Base-by-base conservation (phyloP, 2,113 vertebrate genomes). In the Chinchilla lanigera region DNA sequence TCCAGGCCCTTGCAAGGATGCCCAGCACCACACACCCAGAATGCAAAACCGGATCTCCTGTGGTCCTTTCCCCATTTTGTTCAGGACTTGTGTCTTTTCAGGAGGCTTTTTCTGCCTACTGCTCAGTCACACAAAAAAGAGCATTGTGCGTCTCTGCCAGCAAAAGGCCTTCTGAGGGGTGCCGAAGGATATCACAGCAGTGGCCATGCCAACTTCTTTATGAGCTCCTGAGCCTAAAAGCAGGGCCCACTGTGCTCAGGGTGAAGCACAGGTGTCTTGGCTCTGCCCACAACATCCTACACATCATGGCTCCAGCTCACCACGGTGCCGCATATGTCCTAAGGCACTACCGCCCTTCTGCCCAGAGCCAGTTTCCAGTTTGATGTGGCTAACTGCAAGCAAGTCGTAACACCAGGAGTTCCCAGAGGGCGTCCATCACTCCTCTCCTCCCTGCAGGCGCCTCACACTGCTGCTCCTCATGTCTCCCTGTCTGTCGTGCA, bases 301-400 rank as follows among this genome's bases (percentile, higher is more conserved):
- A 7, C 3, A 0, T 19, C 3, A n/a, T 24, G 28, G 56, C 56
- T 24, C 52, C 11, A 6, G 22, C 24, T 24, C 33, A 26, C 9
- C 0, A 75, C 71, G 44, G 38, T 2, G 13, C 50, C 9, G 80
- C n/a, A 1, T 19, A 5, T 1, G 2, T 1, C 0, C 54, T 0
- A 2, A 50, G 35, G 30, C 13, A 11, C 20, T 6, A 1, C 12
- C 9, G 0, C 20, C 56, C 41, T 58, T 35, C 44, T 58, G 22
- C 77, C 63, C 33, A 26, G 28, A 19, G 3, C 8, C 8, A n/a
- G 22, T 11, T n/a, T 82, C 26, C 12, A 2, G 20, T 78, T 52
- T 35, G 2, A 1, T 4, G 5, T 7, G 38, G 61, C 61, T 44
- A 4, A 88, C 47, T 52, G 0, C 6, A 5, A 1, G n/a, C 3